These are phyloP conservation scores for Artemia sp. DNA, from an alignment of 2,888 invertebrate genomes.

Conservation along the genomic window DNA sequence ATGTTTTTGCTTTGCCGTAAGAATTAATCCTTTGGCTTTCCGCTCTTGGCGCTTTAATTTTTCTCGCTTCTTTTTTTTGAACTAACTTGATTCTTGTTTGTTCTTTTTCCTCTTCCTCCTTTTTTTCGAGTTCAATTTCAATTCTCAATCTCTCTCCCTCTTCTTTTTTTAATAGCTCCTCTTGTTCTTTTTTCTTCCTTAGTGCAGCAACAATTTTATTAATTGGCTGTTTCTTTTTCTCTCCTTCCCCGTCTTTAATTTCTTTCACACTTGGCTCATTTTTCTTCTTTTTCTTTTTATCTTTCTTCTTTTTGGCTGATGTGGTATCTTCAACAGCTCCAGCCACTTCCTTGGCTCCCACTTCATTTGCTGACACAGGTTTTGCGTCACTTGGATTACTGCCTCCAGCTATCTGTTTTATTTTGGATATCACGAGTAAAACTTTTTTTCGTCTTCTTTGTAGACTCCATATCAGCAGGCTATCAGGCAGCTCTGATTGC, in stretches of 20 bases:
- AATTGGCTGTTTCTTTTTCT: slow-evolving; percentile 48
- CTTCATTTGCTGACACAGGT: not conserved
- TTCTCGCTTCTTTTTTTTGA: slow-evolving; percentile 67
- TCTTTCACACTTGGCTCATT: slow-evolving; percentile 41
- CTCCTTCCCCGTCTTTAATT: slow-evolving; percentile 34
- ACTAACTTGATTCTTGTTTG: slow-evolving; percentile 58
- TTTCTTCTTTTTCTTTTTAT: slow-evolving; percentile 36
- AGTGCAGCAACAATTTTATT: slow-evolving; percentile 68
- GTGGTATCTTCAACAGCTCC: slow-evolving; percentile 25
- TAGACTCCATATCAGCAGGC: too few species aligned
- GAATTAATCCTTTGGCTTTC: slow-evolving; percentile 87
- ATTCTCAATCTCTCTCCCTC: slow-evolving; percentile 56
- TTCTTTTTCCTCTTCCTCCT: slow-evolving; percentile 43
- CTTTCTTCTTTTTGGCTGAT: slow-evolving; percentile 70
- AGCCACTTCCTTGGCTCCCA: slow-evolving; percentile 23
- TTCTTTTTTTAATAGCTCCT: slow-evolving; percentile 53
- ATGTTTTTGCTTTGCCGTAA: slow-evolving; percentile 77
- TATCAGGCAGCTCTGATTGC: too few species aligned
- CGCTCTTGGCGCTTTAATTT: slow-evolving; percentile 84
- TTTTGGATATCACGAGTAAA: too few species aligned
- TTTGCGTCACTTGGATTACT: too few species aligned
- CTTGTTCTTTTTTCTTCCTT: slow-evolving; percentile 73
- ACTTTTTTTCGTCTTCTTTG: too few species aligned
- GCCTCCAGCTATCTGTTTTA: too few species aligned
- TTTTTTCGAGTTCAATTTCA: slow-evolving; percentile 54